Evolutionary conservation across 1,140 invertebrate genomes (phyloP).

Genomic region (Apolygus lucorum): DNA sequence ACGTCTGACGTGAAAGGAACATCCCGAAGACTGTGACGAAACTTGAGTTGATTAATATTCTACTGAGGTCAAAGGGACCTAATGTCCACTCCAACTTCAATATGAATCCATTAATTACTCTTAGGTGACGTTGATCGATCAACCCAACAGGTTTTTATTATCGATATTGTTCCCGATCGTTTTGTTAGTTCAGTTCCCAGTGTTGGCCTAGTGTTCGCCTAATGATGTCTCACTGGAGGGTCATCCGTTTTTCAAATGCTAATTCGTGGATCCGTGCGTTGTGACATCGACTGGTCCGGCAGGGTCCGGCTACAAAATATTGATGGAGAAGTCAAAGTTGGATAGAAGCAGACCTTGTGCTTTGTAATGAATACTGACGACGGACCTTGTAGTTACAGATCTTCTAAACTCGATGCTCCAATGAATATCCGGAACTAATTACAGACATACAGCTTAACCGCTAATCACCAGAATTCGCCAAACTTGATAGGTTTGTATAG

Average conservation of each 20-base stretch:
- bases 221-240: slow-evolving; percentile 16
- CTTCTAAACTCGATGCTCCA: too few species aligned
- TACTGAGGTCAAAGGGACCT: slow-evolving; percentile 6
- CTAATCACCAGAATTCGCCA: too few species aligned
- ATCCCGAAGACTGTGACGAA: neutral
- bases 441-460: too few species aligned
- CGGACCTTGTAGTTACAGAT: too few species aligned
- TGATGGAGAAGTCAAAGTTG: slow-evolving; percentile 1
- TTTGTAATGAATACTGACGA: too few species aligned
- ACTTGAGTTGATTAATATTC: slow-evolving; percentile 17
- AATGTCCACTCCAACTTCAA: slow-evolving; percentile 16
- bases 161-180: slow-evolving; percentile 21
- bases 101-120: slow-evolving; percentile 18
- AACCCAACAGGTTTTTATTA: slow-evolving; percentile 24
- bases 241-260: slow-evolving; percentile 10
- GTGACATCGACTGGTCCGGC: slow-evolving; percentile 4
- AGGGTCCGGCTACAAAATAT: neutral
- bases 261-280: neutral
- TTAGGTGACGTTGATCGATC: slow-evolving; percentile 21
- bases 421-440: too few species aligned
- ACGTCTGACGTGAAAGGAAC: neutral
- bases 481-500: too few species aligned
- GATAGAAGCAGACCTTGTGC: too few species aligned
- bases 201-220: too few species aligned
- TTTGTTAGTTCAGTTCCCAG: slow-evolving; percentile 14